Percentiles rank a stretch among this genome's conserved stretches.
Conservation (phyloP, 2,113 vertebrate genomes). For the Sorex araneus region DNA sequence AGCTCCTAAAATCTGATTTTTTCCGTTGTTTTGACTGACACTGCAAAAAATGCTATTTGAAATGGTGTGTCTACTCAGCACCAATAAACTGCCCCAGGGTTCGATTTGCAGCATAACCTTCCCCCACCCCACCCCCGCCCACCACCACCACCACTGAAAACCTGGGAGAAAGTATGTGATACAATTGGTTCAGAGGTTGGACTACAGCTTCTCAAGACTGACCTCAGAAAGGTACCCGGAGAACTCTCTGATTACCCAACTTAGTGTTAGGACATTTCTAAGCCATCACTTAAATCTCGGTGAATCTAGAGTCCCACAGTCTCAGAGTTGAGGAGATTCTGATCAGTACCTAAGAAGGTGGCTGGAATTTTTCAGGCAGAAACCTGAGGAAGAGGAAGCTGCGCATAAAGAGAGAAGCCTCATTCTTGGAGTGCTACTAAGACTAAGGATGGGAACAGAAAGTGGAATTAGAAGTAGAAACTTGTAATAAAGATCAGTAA, state of each 20-base stretch:
- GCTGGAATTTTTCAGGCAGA: neutral
- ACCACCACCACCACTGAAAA: slow-evolving; percentile 5
- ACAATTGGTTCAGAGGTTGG: neutral
- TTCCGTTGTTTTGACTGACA: slow-evolving; percentile 36
- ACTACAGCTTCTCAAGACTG: neutral
- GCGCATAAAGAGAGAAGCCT: too few species aligned
- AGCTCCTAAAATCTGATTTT: slow-evolving; percentile 41
- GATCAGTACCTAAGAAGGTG: neutral
- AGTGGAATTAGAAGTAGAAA: slow-evolving; percentile 25
- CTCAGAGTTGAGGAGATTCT: neutral
- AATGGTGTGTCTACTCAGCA: slow-evolving; percentile 28
- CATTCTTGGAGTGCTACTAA: too few species aligned
- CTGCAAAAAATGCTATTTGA: slow-evolving; percentile 54
- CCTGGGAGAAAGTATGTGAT: neutral
- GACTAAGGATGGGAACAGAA: slow-evolving; percentile 58
- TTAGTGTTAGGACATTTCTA: accelerated
- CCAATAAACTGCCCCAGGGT: neutral
- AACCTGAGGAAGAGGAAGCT: neutral
- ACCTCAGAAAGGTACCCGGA: neutral
- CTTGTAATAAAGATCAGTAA: slow-evolving; percentile 1
- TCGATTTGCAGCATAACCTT: neutral
- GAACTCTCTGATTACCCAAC: neutral
- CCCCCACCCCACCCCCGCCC: too few species aligned
- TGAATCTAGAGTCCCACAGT: neutral
- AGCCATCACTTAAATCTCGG: neutral